Evolutionary conservation across 2,113 vertebrate species (phyloP).

Genomic region (Rhea americana): DNA sequence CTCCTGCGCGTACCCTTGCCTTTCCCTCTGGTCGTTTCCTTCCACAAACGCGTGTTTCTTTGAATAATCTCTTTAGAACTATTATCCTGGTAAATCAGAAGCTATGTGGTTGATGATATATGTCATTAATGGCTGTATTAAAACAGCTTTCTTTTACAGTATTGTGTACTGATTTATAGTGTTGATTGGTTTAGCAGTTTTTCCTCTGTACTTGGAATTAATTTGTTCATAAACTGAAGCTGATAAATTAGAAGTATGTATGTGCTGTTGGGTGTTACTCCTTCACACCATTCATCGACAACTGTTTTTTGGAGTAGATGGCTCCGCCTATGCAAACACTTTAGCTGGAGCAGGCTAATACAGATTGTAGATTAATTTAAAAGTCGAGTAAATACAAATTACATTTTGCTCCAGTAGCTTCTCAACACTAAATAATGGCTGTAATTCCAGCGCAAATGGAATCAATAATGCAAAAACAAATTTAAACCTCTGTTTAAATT

Average conservation of each 20-base stretch:
- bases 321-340: background rate
- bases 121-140: background rate
- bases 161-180: accelerated
- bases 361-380: background rate
- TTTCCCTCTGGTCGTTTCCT: background rate
- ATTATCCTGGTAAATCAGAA: background rate
- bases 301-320: background rate
- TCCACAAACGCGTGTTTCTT: background rate
- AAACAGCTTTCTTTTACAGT: background rate
- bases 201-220: background rate
- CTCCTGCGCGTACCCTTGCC: background rate
- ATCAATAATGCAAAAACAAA: background rate
- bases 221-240: background rate
- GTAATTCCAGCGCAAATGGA: background rate
- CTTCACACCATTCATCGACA: background rate
- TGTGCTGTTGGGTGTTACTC: background rate
- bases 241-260: accelerated
- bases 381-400: accelerated
- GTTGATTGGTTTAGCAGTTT: background rate
- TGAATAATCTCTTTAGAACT: background rate
- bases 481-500: background rate
- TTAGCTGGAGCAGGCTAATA: background rate
- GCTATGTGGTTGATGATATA: accelerated
- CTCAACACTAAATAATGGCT: background rate
- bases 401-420: background rate